These are phyloP conservation scores for Geococcyx californianus DNA, from an alignment of 2,113 vertebrate genomes.

Conservation along the genomic window DNA sequence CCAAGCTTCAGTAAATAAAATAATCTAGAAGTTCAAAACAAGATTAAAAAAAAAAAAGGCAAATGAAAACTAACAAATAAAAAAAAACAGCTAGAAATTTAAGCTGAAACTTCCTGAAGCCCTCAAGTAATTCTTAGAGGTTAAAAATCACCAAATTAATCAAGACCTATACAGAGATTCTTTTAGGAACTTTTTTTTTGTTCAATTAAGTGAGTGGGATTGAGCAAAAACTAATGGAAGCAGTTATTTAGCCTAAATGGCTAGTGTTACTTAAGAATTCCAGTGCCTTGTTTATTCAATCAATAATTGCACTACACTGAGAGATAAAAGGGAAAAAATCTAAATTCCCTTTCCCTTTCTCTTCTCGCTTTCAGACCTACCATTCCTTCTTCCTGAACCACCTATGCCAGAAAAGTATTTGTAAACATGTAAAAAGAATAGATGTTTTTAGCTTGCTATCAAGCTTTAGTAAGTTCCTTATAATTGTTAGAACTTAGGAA, in stretches of 20 bases:
- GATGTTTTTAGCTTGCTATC: neutral
- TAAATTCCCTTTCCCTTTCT: neutral
- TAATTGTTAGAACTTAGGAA: neutral
- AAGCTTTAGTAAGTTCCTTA: neutral
- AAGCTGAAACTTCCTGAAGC: neutral
- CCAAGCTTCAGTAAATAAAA: neutral
- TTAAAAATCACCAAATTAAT: neutral
- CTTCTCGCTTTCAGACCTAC: neutral
- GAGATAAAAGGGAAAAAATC: neutral
- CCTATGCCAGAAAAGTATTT: neutral
- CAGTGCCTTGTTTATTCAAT: neutral
- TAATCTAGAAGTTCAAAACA: neutral
- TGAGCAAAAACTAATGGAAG: neutral
- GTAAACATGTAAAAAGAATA: neutral
- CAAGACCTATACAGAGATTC: rapidly evolving
- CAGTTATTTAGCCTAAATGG: neutral
- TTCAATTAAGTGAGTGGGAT: neutral
- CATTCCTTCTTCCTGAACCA: neutral
- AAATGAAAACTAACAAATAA: too few species aligned
- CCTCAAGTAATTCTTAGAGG: neutral
- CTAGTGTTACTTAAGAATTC: neutral
- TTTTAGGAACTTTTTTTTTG: neutral
- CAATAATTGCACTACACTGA: neutral
- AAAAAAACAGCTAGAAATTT: too few species aligned
- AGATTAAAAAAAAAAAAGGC: too few species aligned